Percentiles rank a stretch among this genome's conserved stretches.
phyloP scores from a whole-genome alignment of 2,113 vertebrate species.

The Trogon melanurus region DNA sequence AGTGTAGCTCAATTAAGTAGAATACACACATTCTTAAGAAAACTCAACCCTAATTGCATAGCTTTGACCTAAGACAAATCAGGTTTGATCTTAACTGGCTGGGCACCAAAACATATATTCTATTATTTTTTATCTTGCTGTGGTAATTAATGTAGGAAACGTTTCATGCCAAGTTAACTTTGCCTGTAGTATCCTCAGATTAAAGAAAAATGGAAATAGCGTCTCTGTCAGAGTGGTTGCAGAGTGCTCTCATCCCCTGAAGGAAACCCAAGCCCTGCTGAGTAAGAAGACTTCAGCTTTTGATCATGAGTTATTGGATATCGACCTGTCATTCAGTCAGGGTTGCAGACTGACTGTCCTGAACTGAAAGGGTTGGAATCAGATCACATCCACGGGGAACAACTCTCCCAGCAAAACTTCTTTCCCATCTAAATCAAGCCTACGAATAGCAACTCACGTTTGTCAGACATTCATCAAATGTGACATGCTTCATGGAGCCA shows the following conservation, averaged over 20 bases:
- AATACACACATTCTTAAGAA: conserved; percentile 55
- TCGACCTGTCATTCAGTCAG: conserved; percentile 72
- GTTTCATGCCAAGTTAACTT: conserved; percentile 56
- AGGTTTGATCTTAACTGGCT: conserved; percentile 36
- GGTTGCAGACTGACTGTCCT: conserved; percentile 60
- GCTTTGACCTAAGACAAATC: conserved; percentile 58
- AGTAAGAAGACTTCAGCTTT: conserved; percentile 75
- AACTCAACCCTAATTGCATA: neutral
- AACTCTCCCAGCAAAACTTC: conserved; percentile 37
- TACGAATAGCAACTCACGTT: conserved; percentile 69
- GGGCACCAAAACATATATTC: conserved; percentile 19
- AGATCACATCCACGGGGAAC: conserved; percentile 41
- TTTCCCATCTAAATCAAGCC: conserved; percentile 62
- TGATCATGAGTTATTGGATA: conserved; percentile 78
- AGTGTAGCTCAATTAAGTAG: conserved; percentile 55
- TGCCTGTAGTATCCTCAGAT: conserved; percentile 66
- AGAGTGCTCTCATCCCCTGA: conserved; percentile 63
- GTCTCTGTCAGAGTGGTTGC: conserved; percentile 50
- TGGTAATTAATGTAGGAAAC: conserved; percentile 72
- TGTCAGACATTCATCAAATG: conserved; percentile 69
- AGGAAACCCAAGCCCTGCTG: conserved; percentile 73
- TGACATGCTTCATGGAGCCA: conserved; percentile 61
- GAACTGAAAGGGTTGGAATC: conserved; percentile 58
- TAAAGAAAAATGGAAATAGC: conserved; percentile 70
- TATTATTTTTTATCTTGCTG: conserved; percentile 63